Percentiles rank a stretch among this genome's conserved stretches.
Conservation (phyloP, 2,113 vertebrate genomes). For the Aepyceros melampus region DNA sequence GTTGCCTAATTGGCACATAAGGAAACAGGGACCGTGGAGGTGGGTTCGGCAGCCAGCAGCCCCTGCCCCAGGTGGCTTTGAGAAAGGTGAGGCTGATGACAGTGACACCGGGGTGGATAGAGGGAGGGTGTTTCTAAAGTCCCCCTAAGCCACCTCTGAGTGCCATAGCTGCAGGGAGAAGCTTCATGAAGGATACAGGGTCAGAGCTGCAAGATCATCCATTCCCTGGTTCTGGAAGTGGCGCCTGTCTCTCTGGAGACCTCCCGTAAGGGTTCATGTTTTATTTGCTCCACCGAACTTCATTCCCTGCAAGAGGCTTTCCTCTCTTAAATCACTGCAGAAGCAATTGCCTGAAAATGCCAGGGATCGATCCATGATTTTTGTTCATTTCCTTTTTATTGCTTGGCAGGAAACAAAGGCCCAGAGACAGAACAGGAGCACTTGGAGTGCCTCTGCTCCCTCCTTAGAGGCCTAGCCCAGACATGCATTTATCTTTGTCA, state of each 20-base stretch:
- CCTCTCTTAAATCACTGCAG: not conserved
- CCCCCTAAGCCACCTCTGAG: not conserved
- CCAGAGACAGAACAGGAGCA: not conserved
- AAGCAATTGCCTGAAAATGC: constrained; percentile 24
- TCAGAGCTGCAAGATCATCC: not conserved
- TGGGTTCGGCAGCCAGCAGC: not conserved
- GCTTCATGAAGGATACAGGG: not conserved
- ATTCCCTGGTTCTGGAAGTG: not conserved
- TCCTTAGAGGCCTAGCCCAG: not conserved
- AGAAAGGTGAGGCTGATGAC: not conserved
- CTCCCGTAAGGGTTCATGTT: not conserved
- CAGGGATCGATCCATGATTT: not conserved
- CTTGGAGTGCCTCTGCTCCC: not conserved
- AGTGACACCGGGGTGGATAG: not conserved
- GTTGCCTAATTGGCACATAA: not conserved
- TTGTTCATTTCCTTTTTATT: constrained; percentile 38
- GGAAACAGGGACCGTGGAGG: not conserved
- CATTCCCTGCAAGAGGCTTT: not conserved
- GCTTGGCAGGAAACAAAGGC: not conserved
- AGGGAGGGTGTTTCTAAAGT: not conserved
- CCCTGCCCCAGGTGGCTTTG: not conserved
- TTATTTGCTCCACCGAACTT: not conserved
- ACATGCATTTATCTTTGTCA: not conserved
- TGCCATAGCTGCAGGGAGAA: not conserved
- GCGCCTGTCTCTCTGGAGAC: not conserved